Evolutionary conservation across 1,140 invertebrate species (phyloP).

Genomic region (Tetramorium parvispinum): DNA sequence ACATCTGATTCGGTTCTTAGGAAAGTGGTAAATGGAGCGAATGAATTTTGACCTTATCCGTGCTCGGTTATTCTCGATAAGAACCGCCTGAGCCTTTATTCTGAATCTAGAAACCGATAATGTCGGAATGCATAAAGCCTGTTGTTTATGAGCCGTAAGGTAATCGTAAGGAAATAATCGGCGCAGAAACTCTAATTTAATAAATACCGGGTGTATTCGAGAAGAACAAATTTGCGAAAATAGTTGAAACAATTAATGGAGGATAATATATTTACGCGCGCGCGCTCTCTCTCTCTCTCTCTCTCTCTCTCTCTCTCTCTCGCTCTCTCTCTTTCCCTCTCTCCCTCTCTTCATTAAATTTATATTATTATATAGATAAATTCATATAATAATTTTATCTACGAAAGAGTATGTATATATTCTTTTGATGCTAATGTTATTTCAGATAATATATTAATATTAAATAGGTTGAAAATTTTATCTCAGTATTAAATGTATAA

Average conservation of each 20-base stretch:
- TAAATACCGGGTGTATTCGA: constrained; percentile 6
- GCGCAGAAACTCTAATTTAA: neutral
- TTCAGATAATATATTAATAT: neutral
- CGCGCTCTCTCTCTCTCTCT: too few species aligned
- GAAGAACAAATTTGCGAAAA: neutral
- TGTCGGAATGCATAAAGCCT: constrained; percentile 26
- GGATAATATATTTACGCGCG: neutral
- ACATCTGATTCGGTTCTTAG: neutral
- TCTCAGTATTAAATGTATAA: neutral
- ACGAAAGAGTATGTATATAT: neutral
- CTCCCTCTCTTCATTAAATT: neutral
- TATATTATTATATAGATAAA: neutral
- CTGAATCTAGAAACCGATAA: constrained; percentile 27
- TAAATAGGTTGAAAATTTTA: neutral
- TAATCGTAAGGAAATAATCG: constrained; percentile 45
- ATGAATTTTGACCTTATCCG: constrained; percentile 43
- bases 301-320: too few species aligned
- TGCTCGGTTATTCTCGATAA: constrained; percentile 18
- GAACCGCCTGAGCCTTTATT: neutral
- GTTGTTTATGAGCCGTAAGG: constrained; percentile 33
- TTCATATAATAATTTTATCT: constrained; percentile 1
- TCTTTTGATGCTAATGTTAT: neutral
- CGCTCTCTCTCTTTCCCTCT: too few species aligned
- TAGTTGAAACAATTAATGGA: neutral
- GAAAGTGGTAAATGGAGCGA: constrained; percentile 50